Conservation (phyloP, 23 tunicate species). For the Phallusia fumigata region DNA sequence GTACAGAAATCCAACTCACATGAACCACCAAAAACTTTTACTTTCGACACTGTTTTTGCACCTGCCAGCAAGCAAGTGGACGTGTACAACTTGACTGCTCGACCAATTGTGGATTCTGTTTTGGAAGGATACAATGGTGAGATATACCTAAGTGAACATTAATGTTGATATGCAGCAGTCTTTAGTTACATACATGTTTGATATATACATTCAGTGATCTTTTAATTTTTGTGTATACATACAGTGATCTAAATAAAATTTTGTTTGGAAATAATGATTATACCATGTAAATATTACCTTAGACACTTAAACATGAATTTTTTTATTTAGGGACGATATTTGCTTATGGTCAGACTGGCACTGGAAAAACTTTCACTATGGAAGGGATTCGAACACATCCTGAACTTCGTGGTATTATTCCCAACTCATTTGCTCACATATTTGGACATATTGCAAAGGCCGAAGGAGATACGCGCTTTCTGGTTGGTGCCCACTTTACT, state of each 20-base stretch:
- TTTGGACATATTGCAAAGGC: slow-evolving; percentile 98
- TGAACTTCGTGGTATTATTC: slow-evolving; percentile 92
- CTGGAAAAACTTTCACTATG: slow-evolving; percentile 99
- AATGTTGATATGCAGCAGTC: too few relatives aligned
- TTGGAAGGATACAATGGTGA: slow-evolving; percentile 94
- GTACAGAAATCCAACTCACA: slow-evolving; percentile 57
- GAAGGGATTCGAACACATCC: slow-evolving; percentile 89
- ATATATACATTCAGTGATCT: too few relatives aligned
- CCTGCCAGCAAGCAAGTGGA: slow-evolving; percentile 98
- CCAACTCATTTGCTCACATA: slow-evolving; percentile 97
- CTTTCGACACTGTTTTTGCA: slow-evolving; percentile 94
- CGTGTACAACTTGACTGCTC: slow-evolving; percentile 91
- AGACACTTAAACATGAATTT: too few relatives aligned
- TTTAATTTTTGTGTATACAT: too few relatives aligned
- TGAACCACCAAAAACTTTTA: slow-evolving; percentile 93
- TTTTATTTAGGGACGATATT: slow-evolving; percentile 89
- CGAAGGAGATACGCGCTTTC: slow-evolving; percentile 77
- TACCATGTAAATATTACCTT: too few relatives aligned
- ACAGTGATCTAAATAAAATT: too few relatives aligned
- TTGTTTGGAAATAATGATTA: too few relatives aligned
- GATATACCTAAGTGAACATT: background rate
- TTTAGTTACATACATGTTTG: too few relatives aligned
- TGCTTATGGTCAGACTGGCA: slow-evolving; percentile 99
- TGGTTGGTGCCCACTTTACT: slow-evolving; percentile 15
- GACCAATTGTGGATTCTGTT: slow-evolving; percentile 98